Percentiles rank a stretch among this genome's conserved stretches.
These are phyloP conservation scores for Neodiprion pinetum DNA, from an alignment of 1,140 invertebrate genomes.

Conservation along the genomic window DNA sequence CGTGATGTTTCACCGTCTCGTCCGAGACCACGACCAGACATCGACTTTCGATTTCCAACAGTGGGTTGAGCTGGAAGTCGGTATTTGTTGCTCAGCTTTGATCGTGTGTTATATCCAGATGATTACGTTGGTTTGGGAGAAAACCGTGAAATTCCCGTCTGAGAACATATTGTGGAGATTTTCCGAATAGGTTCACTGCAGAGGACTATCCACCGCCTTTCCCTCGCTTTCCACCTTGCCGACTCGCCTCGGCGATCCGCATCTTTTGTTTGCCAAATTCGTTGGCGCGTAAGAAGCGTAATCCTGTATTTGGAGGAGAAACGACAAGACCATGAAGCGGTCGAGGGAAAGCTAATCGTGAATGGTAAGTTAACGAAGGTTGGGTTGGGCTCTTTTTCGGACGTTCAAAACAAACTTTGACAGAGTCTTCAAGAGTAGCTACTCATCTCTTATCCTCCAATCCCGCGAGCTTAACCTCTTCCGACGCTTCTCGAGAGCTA, in stretches of 20 bases:
- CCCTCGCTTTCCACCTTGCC: background rate
- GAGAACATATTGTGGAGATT: constrained; percentile 30
- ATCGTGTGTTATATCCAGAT: background rate
- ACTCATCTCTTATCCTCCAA: constrained; percentile 32
- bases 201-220: background rate
- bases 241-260: background rate
- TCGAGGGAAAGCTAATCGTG: background rate
- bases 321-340: background rate
- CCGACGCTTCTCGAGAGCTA: too few relatives aligned
- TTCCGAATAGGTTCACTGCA: constrained; percentile 53
- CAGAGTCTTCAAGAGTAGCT: constrained; percentile 19
- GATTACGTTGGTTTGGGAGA: background rate
- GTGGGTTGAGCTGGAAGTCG: background rate
- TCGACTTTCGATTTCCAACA: too few relatives aligned
- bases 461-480: constrained; percentile 13
- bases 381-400: too few relatives aligned
- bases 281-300: constrained; percentile 37
- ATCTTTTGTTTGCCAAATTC: constrained; percentile 22
- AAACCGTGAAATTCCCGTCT: too few relatives aligned
- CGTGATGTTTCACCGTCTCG: background rate
- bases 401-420: constrained; percentile 32
- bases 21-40: background rate
- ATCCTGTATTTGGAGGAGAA: constrained; percentile 21
- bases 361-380: background rate
- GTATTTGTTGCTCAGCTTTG: background rate